Percentiles rank a stretch among this genome's conserved stretches.
Conservation (phyloP, 2,113 vertebrate species). For the Brachionichthys hirsutus region DNA sequence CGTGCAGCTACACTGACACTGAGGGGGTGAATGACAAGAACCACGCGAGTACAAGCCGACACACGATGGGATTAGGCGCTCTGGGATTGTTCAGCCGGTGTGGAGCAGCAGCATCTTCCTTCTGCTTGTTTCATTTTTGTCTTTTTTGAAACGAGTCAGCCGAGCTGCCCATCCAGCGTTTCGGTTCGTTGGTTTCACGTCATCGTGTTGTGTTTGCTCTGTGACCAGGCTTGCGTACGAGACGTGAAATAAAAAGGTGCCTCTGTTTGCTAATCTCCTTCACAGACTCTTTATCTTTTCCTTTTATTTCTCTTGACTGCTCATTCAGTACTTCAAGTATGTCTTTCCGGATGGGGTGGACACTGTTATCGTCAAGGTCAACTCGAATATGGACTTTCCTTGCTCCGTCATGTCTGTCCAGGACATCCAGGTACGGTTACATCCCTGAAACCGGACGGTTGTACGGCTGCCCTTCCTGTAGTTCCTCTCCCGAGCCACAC, state of each 20-base stretch:
- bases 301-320: neutral
- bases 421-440: slow-evolving; percentile 87
- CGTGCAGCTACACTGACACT: neutral
- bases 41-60: neutral
- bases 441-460: neutral
- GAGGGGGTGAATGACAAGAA: neutral
- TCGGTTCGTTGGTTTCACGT: no score
- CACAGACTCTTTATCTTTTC: no score
- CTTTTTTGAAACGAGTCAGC: no score
- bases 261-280: neutral
- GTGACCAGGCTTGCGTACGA: no score
- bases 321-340: slow-evolving; percentile 92
- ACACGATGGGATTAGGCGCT: no score
- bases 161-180: no score
- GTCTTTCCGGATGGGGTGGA: slow-evolving; percentile 87
- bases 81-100: no score
- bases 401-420: slow-evolving; percentile 97
- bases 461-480: neutral
- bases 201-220: neutral
- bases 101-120: no score
- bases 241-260: neutral
- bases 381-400: slow-evolving; percentile 88
- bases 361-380: slow-evolving; percentile 94
- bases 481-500: slow-evolving; percentile 17
- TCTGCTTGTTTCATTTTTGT: no score